Evolutionary conservation across 2,888 invertebrate species (phyloP), one percentile per base, ranked within the genome.

Genomic region (Meteorus colon): DNA sequence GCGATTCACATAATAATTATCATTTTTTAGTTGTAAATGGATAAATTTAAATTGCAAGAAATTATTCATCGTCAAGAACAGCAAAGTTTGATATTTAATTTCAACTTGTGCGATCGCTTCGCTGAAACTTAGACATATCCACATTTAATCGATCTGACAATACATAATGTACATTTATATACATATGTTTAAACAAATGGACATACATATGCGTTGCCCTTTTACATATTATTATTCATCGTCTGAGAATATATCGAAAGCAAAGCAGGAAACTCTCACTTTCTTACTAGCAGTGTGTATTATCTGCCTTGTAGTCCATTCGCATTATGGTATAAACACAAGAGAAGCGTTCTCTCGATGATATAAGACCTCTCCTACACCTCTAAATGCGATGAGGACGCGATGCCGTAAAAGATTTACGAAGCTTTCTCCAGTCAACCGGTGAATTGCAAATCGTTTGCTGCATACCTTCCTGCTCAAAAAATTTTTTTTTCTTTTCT

Each of bases 401-500:
- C 55, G 77, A 80, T 78, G 78, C 77, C 77, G 80, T 70, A 72
- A 79, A 78, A 83, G 84, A 86, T 86, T 86, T 86, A 86, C 84
- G 84, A 84, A 86, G 84, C 86, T 86, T 86, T 86, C 86, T 80
- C 82, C 76, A 70, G 48, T 74, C 68, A 79, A 76, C 81, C 78
- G 71, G 77, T 79, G 78, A 80, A 81, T 82, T 79, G 81, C 79
- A 80, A 82, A 81, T 81, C 81, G 81, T 78, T 19, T 55, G 69
- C 75, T 78, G 76, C 81, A 79, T 80, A 78, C 77, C 81, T 67
- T 70, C 70, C 73, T 75, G 76, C 78, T 65, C 62, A 55, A 41
- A 59, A 45, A 72, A 71, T 78, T 77, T 75, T 73, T 60, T 69
- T 48, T 68, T 78, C 68, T 78, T 73, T 60, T 70, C 67, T 77